Base-by-base conservation (phyloP, 2,888 invertebrate genomes). In the Spialia ferax region DNA sequence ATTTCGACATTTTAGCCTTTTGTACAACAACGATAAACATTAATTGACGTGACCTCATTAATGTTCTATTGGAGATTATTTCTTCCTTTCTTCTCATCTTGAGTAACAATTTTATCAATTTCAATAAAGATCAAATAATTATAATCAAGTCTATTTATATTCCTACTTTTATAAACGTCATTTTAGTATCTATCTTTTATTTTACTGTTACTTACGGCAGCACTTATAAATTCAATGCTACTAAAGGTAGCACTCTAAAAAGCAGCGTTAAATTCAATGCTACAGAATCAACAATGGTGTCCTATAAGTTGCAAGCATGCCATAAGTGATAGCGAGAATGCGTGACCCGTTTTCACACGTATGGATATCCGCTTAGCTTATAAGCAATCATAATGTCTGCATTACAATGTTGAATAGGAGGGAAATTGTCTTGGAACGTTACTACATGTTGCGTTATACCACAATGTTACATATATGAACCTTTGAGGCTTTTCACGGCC, bases 351-450 rank as follows among this genome's bases (percentile, higher is more conserved):
- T 89, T 89, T 78, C 80, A 79, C 89, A 79, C 85, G 81, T 89
- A 88, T 89, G 88, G 90, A 89, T 87, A 86, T 89, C 90, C 90
- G 90, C 88, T 81, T 83, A 70, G 77, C 80, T 80, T 82, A 80
- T 80, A 77, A 78, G 78, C 77, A 79, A 81, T 83, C 84, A 85
- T 87, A 88, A 84, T 86, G 79, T 81, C 73, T 78, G 77, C 79
- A 81, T 78, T 75, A 71, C 74, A 79, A 80, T 78, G 74, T 79
- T 75, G 74, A 78, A 77, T 81, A 78, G 73, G 76, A 76, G 70
- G 70, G 70, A 67, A 67, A 67, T 18, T 56, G 32, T 67, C 61
- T 67, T 55, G 32, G 54, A 50, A 50, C 38, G 32, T 64, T 64
- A 50, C 55, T 56, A 32, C 64, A 57, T 50, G 50, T 64, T 64